These are phyloP conservation scores for Lichenostomus cassidix DNA, from an alignment of 2,113 vertebrate genomes.

Conservation along the genomic window DNA sequence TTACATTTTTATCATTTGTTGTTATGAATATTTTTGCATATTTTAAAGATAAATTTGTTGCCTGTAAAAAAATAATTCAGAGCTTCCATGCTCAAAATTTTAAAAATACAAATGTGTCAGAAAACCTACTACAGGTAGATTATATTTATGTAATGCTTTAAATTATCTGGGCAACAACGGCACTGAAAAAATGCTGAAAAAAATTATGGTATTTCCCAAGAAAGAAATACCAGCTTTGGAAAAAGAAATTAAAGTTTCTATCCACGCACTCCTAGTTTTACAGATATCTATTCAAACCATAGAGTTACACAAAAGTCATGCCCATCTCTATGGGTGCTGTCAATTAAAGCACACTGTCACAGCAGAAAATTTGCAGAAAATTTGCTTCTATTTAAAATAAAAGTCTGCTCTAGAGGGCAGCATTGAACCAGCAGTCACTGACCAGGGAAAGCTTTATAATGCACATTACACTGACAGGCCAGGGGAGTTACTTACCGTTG, in stretches of 20 bases:
- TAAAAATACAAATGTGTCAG: not conserved
- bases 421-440: not conserved
- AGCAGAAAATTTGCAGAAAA: not conserved
- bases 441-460: not conserved
- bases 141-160: not conserved
- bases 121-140: not conserved
- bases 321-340: not conserved
- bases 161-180: not conserved
- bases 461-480: not conserved
- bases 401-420: not conserved
- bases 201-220: not conserved
- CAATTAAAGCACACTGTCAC: not conserved
- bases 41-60: not conserved
- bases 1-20: not conserved
- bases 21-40: not conserved
- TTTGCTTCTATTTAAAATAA: not conserved
- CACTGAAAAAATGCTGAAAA: not conserved
- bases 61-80: not conserved
- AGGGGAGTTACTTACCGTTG: too few species aligned
- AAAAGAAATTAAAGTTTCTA: not conserved
- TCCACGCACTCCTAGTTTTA: not conserved
- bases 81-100: not conserved
- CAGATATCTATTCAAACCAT: not conserved
- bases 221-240: not conserved
- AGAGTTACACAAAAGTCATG: accelerated